A percentile compares a stretch with the other conserved stretches of the same genome.
phyloP scores from a whole-genome alignment of 2,888 invertebrate genomes.

The Cerceris ruficornis region DNA sequence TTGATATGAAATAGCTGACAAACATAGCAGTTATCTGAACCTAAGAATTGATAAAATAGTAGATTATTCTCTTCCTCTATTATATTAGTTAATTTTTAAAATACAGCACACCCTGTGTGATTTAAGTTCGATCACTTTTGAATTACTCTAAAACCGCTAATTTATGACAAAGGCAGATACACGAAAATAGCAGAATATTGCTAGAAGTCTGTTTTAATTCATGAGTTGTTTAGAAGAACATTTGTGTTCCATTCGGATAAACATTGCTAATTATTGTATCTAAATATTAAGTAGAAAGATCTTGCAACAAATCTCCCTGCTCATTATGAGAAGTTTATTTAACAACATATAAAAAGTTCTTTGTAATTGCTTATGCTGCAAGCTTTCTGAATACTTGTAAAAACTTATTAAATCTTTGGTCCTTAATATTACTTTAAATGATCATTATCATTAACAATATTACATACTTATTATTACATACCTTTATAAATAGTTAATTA shows the following conservation, averaged over 20 bases:
- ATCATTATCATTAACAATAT: conserved; percentile 62
- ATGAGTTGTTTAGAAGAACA: conserved; percentile 36
- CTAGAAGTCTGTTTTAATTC: conserved; percentile 38
- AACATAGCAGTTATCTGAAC: conserved; percentile 32
- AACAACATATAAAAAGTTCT: conserved; percentile 65
- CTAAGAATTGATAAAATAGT: conserved; percentile 25
- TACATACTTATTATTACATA: conserved; percentile 50
- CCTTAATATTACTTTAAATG: conserved; percentile 75
- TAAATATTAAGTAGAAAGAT: conserved; percentile 37
- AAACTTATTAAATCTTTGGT: conserved; percentile 80
- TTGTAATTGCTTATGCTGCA: conserved; percentile 68
- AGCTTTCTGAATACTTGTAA: conserved; percentile 71
- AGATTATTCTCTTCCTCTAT: not conserved
- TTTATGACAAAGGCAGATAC: conserved; percentile 20
- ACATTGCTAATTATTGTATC: conserved; percentile 48
- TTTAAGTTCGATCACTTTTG: conserved; percentile 27
- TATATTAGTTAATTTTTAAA: conserved; percentile 40
- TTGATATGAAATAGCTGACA: conserved; percentile 33
- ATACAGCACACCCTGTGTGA: conserved; percentile 42
- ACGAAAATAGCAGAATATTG: conserved; percentile 38
- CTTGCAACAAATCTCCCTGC: conserved; percentile 20
- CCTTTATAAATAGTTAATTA: conserved; percentile 55
- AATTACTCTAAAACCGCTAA: conserved; percentile 21
- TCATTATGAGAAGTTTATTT: conserved; percentile 55
- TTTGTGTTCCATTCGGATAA: conserved; percentile 22